Evolutionary conservation across 2,797 vertebrate genomes (phyloP).

Genomic region (Trachurus trachurus): DNA sequence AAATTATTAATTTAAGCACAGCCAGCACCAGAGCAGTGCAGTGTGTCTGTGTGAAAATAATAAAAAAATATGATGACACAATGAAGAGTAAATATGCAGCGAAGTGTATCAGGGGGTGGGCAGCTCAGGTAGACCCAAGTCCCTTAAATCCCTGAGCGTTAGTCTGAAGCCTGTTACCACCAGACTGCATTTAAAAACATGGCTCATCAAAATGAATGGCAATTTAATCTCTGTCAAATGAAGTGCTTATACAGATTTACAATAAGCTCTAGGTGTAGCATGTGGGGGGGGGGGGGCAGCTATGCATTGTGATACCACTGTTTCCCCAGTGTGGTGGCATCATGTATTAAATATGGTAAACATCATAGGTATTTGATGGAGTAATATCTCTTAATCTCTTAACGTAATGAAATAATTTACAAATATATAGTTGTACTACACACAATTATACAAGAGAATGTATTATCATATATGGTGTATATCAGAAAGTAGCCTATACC

Average conservation of each 20-base stretch:
- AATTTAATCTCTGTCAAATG: constrained; percentile 29
- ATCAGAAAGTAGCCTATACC: not conserved
- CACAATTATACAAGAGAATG: not conserved
- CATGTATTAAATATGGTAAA: not conserved
- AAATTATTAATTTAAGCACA: not conserved
- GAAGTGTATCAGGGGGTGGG: not conserved
- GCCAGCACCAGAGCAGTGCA: not conserved
- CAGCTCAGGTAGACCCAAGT: not conserved
- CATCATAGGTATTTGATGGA: not conserved
- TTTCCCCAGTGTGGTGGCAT: not conserved
- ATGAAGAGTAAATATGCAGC: not conserved
- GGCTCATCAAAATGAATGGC: constrained; percentile 26
- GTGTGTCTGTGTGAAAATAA: not conserved
- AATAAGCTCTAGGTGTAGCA: constrained; percentile 11
- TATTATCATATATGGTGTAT: not conserved
- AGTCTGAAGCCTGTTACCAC: not conserved
- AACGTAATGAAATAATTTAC: not conserved
- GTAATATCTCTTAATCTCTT: not conserved
- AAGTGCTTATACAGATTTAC: constrained; percentile 20
- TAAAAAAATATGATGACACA: not conserved
- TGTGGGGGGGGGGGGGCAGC: constrained; percentile 2
- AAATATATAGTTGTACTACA: not conserved
- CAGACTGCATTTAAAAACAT: constrained; percentile 27
- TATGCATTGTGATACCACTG: not conserved
- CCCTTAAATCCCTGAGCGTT: not conserved